These are phyloP conservation scores for Tanytarsus gracilentus DNA, from an alignment of 2,888 invertebrate species.

Conservation along the genomic window DNA sequence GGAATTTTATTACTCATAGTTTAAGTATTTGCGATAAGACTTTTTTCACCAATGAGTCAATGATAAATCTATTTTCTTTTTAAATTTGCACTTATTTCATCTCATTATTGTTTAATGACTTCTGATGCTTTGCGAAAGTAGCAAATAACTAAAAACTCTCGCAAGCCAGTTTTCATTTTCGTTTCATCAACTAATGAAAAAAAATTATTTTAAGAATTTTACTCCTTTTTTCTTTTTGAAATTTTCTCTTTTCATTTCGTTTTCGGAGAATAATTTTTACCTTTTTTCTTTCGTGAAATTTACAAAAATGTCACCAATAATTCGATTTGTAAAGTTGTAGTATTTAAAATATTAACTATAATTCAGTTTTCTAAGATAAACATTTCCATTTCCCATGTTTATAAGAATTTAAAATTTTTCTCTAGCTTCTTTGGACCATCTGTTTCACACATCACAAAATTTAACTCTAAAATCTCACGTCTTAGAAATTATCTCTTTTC, in stretches of 20 bases:
- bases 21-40: too few relatives aligned
- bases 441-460: slow-evolving; percentile 5
- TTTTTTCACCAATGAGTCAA: neutral
- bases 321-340: neutral
- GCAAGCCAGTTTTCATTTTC: slow-evolving; percentile 9
- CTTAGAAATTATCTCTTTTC: neutral
- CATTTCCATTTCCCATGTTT: too few relatives aligned
- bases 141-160: slow-evolving; percentile 23
- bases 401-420: too few relatives aligned
- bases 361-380: too few relatives aligned
- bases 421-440: too few relatives aligned
- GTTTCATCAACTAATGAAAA: slow-evolving; percentile 2
- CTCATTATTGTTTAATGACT: neutral
- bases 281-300: too few relatives aligned
- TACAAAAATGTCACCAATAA: too few relatives aligned
- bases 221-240: neutral
- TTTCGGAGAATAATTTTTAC: too few relatives aligned
- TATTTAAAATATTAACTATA: too few relatives aligned
- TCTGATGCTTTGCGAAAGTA: slow-evolving; percentile 10
- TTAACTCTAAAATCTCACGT: neutral
- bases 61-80: neutral
- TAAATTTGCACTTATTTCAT: neutral
- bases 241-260: neutral
- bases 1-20: too few relatives aligned
- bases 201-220: slow-evolving; percentile 27